Evolutionary conservation across 2,888 invertebrate genomes (phyloP).

Genomic region (Auanema sp.): DNA sequence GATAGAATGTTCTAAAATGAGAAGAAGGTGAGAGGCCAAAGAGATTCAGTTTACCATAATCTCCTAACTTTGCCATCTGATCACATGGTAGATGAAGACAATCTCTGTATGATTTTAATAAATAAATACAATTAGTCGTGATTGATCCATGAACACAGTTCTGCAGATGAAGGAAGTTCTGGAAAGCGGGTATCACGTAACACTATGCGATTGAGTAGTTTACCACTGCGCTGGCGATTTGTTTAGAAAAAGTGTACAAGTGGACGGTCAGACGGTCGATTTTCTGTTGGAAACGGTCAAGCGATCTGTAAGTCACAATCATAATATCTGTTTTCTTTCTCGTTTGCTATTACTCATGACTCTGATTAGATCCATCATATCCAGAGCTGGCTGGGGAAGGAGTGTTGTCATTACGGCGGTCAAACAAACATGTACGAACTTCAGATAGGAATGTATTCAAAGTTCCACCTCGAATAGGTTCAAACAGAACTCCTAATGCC

Average conservation of each 20-base stretch:
- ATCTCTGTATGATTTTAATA: constrained; percentile 28
- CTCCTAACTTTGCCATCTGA: constrained; percentile 35
- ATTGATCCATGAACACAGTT: constrained; percentile 31
- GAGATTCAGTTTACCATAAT: constrained; percentile 26
- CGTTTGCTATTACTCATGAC: constrained; percentile 10
- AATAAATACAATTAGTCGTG: constrained; percentile 28
- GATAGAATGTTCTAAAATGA: not conserved
- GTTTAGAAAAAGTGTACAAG: constrained; percentile 29
- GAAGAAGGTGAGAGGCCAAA: constrained; percentile 4
- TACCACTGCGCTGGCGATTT: constrained; percentile 29
- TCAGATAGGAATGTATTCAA: constrained; percentile 11
- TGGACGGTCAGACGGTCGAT: constrained; percentile 13
- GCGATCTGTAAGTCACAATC: constrained; percentile 18
- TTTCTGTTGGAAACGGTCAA: constrained; percentile 11
- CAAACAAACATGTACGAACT: constrained; percentile 11
- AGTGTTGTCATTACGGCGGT: constrained; percentile 17
- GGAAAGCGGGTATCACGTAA: not conserved
- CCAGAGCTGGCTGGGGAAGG: constrained; percentile 37
- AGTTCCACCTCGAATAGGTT: constrained; percentile 17
- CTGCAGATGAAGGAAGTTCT: constrained; percentile 29
- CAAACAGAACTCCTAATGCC: constrained; percentile 15
- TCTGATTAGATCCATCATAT: constrained; percentile 25
- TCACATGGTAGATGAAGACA: constrained; percentile 36
- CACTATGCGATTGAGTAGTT: not conserved
- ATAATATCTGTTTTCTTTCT: no score